Base-by-base conservation (phyloP, 2,888 invertebrate species). In the Lampropteryx suffumata region DNA sequence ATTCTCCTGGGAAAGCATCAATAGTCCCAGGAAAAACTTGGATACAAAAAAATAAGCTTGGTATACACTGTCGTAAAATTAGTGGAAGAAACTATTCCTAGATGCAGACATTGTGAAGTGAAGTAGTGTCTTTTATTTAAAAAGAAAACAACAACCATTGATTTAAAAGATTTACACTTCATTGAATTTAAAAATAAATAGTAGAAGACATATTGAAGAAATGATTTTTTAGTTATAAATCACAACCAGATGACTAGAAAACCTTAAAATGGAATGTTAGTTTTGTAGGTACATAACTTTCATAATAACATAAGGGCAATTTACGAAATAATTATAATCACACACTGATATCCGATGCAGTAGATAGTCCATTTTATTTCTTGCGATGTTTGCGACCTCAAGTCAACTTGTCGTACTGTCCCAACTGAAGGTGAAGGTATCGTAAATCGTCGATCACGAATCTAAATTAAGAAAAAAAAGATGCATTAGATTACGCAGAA, bases 371-470 rank as follows among this genome's bases (percentile, higher is more conserved):
- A n/a, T 11, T 30, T 14, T 29, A 12, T n/a, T 24, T 29, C 29
- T 9, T 27, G 3, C 3, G 12, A 27, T 33, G 3, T 58, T 80
- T 7, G 75, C 69, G 30, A 4, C 12, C 5, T 85, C 6, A 71
- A 50, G 32, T 68, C 61, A 64, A 62, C 56, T 81, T 82, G 10
- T 69, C 71, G 3, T 57, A 52, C 21, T 70, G 67, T n/a, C 59
- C 59, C 1, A 69, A 59, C 46, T 71, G 72, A 32, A 84, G 50
- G 67, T 71, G 72, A 32, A 84, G 50, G 67, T 91, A 91, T 39
- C 87, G 87, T 59, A 94, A 92, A 67, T 95, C 94, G 60, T 93
- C 92, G 50, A 93, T 92, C 33, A 94, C 92, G 76, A 94, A 95
- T 69, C 94, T 94, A 85, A 43, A 55, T 60, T 42, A 54, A 24